Evolutionary conservation across 2,888 invertebrate genomes (phyloP), one percentile per base, ranked within the genome.

Genomic region (Stenodema calcarata): DNA sequence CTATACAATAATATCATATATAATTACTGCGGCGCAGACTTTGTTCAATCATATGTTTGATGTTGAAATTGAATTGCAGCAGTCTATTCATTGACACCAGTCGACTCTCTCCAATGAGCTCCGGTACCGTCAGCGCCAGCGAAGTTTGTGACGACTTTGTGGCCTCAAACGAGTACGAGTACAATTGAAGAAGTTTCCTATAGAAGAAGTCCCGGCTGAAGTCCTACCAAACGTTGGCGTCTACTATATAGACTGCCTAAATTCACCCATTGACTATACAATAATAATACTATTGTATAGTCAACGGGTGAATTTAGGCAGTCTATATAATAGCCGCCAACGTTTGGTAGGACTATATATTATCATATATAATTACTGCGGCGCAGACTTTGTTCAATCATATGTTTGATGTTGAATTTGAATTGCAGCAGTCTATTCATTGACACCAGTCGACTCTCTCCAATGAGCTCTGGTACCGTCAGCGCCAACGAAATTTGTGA

Each of bases 351-450:
- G n/a, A n/a, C n/a, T n/a, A n/a, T n/a, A n/a, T n/a, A n/a, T n/a
- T n/a, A n/a, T n/a, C n/a, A n/a, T n/a, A n/a, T n/a, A n/a, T n/a
- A n/a, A n/a, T n/a, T n/a, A n/a, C n/a, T n/a, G n/a, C n/a, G n/a
- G n/a, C n/a, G n/a, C n/a, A n/a, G n/a, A n/a, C n/a, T n/a, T n/a
- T n/a, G n/a, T n/a, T n/a, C n/a, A n/a, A 18, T 6, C 2, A 18
- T 54, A 9, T 35, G 7, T 35, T 35, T 35, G 35, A 7, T 35
- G 7, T 7, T 35, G 35, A 35, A 35, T 27, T 62, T 75, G 14
- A 41, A 41, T 75, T 75, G n/a, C 73, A 75, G 73, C 73, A 75
- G 41, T 30, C 73, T 75, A 7, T 41, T 41, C 73, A 75, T 75
- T 11, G 73, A 75, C 41, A 75, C 73, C 73, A 75, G 73, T 41